Evolutionary conservation across 2,113 vertebrate species (phyloP), one percentile per base, ranked within the genome.

Genomic region (Corythornis vintsioides): DNA sequence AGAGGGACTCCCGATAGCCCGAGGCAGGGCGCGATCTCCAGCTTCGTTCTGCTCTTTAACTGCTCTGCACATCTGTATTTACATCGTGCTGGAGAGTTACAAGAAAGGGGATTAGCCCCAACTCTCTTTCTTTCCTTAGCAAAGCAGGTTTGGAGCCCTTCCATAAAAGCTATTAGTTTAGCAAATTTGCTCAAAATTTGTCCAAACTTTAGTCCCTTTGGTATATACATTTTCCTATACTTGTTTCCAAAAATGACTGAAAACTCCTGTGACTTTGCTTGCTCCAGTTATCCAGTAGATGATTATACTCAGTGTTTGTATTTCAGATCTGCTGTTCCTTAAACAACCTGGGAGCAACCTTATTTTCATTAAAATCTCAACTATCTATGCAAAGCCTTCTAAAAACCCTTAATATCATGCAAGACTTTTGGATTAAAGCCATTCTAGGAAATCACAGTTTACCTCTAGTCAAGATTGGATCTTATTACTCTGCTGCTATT

Each of bases 101-200:
- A 83, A 93, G 93, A 61, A 89, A 84, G 64, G 25, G 90, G 47
- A 95, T 95, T 83, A 84, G 74, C 69, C 84, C 71, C 65, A 33
- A 45, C 47, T 67, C 45, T 18, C 0, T 66, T 95, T 63, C 73
- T 90, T 91, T 57, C 35, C 57, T 88, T 61, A 69, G 50, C 0
- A 0, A 57, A 83, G 81, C 47, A 73, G 60, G n/a, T 89, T 94
- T 97, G 96, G 96, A 96, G 71, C 28, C 65, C 71, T 94, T 97
- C 97, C 95, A 97, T 89, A 78, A 95, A 96, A 92, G 91, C 96
- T 95, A 81, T 97, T 97, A 96, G 93, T 83, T 93, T 67, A 88
- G 66, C 82, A 82, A 90, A 91, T 88, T 92, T 91, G 35, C 75
- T 94, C 67, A 78, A 74, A 89, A 57, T 90, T 94, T 93, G 63